Base-by-base conservation (phyloP, 1,140 invertebrate species). In the Sycophaga agraensis region DNA sequence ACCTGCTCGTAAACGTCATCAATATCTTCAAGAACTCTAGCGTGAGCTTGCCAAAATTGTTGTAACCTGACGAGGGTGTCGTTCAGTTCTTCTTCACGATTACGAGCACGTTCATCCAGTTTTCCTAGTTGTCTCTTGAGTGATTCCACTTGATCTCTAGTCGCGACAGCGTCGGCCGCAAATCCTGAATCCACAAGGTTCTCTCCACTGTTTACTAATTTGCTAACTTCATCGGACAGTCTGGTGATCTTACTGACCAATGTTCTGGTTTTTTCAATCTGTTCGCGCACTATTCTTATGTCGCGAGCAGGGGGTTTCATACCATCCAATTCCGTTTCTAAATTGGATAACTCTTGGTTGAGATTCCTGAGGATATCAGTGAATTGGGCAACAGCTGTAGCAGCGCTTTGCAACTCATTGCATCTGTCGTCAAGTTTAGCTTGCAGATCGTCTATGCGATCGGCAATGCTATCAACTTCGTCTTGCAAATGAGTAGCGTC, bases 221-320 rank as follows among this genome's bases (percentile, higher is more conserved):
- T 86, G 7, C 83, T 82, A 1, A 96, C 82, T 39, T 89, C 85
- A 66, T 90, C 86, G 16, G 86, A 84, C 11, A 89, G 82, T 11
- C 84, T 84, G 63, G 84, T 86, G 56, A 92, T 72, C 66, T 88
- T 91, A 43, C 82, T 84, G 40, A 89, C 83, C 65, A 93, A 85
- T 46, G 84, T 84, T 22, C 80, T 82, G 1, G 92, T 83, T 65
- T 97, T 92, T 40, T 94, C 89, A 19, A 94, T 84, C 76, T 98
- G 95, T n/a, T 77, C 80, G 31, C 89, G 84, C 0, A 98, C 90
- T 1, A 88, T 88, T 71, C 92, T 91, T 19, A 96, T 85, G 72
- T 97, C 94, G 19, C 95, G 84, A 6, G 88, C 93, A 1, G 94
- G 87, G 1, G 94, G 88, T 69, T 89, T 89, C 85, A 96, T 91